These are phyloP conservation scores for Pseudomyrmex sp. DNA, from an alignment of 1,140 invertebrate genomes.

Conservation along the genomic window DNA sequence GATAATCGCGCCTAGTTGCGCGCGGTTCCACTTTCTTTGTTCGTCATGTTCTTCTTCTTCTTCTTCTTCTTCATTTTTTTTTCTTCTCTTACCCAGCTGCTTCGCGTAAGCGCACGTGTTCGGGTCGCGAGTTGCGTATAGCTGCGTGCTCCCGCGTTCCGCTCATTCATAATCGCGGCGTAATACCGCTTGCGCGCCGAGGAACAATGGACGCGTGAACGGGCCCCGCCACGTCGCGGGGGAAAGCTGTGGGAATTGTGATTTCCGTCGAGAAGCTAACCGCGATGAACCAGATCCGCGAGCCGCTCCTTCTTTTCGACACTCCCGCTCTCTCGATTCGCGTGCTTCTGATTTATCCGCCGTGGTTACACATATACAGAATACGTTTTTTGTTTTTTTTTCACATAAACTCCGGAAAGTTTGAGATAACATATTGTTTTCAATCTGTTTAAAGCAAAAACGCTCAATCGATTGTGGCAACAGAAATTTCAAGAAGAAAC, in stretches of 20 bases:
- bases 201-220: constrained; percentile 70
- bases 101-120: constrained; percentile 27
- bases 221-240: constrained; percentile 63
- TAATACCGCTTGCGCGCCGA: constrained; percentile 26
- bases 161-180: constrained; percentile 70
- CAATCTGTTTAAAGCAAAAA: too few relatives aligned
- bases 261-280: constrained; percentile 75
- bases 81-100: background rate
- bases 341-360: constrained; percentile 40
- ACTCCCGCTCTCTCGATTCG: constrained; percentile 11
- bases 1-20: constrained; percentile 24
- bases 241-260: constrained; percentile 78
- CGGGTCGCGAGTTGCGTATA: constrained; percentile 24
- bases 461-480: too few relatives aligned
- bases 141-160: constrained; percentile 48
- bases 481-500: too few relatives aligned
- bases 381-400: too few relatives aligned
- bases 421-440: too few relatives aligned
- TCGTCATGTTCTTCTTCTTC: background rate
- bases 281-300: constrained; percentile 74
- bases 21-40: constrained; percentile 5
- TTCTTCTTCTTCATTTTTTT: background rate
- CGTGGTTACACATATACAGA: background rate
- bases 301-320: constrained; percentile 20
- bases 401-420: too few relatives aligned